Conservation (phyloP, 2,888 invertebrate genomes). For the Geophilus truncorum region DNA sequence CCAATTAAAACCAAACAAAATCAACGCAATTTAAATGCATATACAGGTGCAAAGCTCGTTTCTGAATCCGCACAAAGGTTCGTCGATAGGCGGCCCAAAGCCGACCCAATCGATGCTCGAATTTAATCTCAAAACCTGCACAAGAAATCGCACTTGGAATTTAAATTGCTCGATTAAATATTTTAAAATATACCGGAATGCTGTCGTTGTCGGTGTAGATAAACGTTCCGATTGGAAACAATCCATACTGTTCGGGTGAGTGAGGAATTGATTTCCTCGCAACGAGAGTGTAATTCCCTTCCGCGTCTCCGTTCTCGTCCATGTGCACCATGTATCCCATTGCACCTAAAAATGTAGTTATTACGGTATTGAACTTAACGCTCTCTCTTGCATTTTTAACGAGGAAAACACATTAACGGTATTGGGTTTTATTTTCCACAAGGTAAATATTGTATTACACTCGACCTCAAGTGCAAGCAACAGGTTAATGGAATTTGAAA, state of each 20-base stretch:
- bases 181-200: conserved; percentile 65
- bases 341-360: conserved; percentile 46
- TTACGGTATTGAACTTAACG: too few relatives aligned
- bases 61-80: conserved; percentile 82
- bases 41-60: conserved; percentile 84
- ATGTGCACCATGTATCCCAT: conserved; percentile 79
- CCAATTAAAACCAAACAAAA: not conserved
- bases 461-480: too few relatives aligned
- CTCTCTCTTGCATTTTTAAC: too few relatives aligned
- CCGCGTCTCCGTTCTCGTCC: conserved; percentile 86
- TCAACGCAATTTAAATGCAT: not conserved
- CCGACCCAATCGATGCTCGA: conserved; percentile 72
- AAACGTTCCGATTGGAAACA: conserved; percentile 75
- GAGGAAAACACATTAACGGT: too few relatives aligned
- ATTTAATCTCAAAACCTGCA: conserved; percentile 69
- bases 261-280: conserved; percentile 49
- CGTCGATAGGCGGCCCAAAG: conserved; percentile 70
- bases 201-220: conserved; percentile 54
- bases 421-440: too few relatives aligned
- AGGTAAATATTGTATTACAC: too few relatives aligned
- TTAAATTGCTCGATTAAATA: not conserved
- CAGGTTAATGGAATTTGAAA: too few relatives aligned
- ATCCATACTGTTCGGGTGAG: conserved; percentile 57
- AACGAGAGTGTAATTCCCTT: conserved; percentile 87
- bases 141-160: not conserved